Conservation (phyloP, 30 jellyfish, hydroid and myxozoan genomes). For the Clytia hemisphaerica region DNA sequence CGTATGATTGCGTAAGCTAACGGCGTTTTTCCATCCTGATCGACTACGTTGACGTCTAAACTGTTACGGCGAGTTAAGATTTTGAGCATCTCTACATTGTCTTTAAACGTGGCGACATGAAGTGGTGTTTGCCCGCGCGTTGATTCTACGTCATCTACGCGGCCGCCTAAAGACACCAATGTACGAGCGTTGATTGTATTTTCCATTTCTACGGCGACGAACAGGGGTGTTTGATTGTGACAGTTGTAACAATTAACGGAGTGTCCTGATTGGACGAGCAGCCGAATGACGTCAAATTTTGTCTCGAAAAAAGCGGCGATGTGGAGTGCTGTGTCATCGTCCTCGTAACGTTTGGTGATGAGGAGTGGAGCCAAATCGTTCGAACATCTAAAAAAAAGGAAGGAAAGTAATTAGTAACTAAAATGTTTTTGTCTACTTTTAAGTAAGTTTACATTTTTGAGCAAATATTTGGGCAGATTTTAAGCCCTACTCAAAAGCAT, state of each 20-base stretch:
- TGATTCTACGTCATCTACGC: neutral
- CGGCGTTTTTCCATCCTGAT: slow-evolving; percentile 34
- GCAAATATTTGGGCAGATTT: no score
- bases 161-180: slow-evolving; percentile 17
- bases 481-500: no score
- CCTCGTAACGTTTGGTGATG: neutral
- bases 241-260: neutral
- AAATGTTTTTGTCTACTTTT: no score
- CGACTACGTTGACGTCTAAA: slow-evolving; percentile 12
- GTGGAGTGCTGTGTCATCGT: slow-evolving; percentile 19
- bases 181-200: neutral
- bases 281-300: slow-evolving; percentile 6
- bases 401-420: neutral
- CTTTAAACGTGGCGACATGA: slow-evolving; percentile 6
- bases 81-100: neutral
- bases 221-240: slow-evolving; percentile 23
- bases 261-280: slow-evolving; percentile 6
- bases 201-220: slow-evolving; percentile 1
- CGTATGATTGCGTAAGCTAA: neutral
- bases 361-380: slow-evolving; percentile 12
- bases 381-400: slow-evolving; percentile 7
- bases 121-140: slow-evolving; percentile 15
- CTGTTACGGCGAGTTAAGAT: neutral
- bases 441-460: no score
- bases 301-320: slow-evolving; percentile 16